These are phyloP conservation scores for Cephalopachus bancanus DNA, from an alignment of 2,797 vertebrate genomes.

Conservation along the genomic window DNA sequence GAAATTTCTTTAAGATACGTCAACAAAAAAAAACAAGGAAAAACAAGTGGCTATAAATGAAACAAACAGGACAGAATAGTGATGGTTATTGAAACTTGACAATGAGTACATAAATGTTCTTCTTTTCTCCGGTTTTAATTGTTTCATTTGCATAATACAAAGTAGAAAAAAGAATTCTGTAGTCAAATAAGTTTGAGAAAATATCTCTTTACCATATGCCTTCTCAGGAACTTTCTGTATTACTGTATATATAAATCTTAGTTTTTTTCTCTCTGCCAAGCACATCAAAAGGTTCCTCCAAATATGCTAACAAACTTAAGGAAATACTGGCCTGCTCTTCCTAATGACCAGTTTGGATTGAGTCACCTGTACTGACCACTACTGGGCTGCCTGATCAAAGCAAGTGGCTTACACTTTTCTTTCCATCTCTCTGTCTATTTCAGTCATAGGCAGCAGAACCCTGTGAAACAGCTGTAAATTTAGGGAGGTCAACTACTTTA, in stretches of 20 bases:
- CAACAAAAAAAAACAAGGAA: background rate
- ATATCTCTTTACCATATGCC: background rate
- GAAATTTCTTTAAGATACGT: constrained; percentile 39
- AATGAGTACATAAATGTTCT: background rate
- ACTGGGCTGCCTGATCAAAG: background rate
- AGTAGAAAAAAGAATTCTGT: background rate
- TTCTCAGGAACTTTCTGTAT: constrained; percentile 1
- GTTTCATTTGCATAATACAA: constrained; percentile 24
- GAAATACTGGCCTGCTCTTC: background rate
- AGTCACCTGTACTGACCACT: background rate
- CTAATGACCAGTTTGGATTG: background rate
- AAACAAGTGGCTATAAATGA: background rate
- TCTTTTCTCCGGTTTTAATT: constrained; percentile 25
- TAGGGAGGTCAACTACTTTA: background rate
- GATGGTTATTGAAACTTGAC: background rate
- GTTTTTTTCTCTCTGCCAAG: background rate
- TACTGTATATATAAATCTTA: background rate
- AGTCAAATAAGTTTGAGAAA: constrained; percentile 32
- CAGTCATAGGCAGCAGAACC: background rate
- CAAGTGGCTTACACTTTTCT: background rate
- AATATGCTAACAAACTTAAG: background rate
- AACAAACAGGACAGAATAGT: background rate
- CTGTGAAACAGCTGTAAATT: background rate
- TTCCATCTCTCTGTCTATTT: background rate
- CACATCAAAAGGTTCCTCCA: background rate